These are phyloP conservation scores for Pelecanus crispus DNA, from an alignment of 2,113 vertebrate genomes.

Conservation along the genomic window DNA sequence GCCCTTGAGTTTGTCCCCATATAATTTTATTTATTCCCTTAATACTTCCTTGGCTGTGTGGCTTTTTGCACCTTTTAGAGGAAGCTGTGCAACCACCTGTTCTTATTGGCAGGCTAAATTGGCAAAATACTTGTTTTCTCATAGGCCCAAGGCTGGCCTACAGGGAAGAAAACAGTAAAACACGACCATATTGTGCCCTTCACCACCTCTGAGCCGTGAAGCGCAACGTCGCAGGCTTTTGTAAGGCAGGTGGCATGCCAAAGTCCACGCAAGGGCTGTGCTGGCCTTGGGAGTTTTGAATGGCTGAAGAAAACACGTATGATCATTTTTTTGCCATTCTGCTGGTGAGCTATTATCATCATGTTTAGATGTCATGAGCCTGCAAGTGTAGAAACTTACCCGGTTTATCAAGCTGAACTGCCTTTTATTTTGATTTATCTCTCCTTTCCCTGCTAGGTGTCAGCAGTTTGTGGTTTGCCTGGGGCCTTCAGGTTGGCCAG, in stretches of 20 bases:
- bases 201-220: not conserved
- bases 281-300: not conserved
- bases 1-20: not conserved
- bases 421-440: constrained; percentile 14
- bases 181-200: not conserved
- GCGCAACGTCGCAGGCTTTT: accelerated
- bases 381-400: not conserved
- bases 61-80: constrained; percentile 15
- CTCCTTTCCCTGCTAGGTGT: not conserved
- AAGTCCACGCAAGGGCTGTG: not conserved
- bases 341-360: not conserved
- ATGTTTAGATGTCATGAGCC: not conserved
- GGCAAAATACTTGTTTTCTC: not conserved
- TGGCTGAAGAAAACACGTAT: not conserved
- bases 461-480: not conserved
- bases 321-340: not conserved
- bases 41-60: not conserved
- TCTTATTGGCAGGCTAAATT: not conserved
- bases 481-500: not conserved
- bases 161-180: not conserved
- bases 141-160: not conserved
- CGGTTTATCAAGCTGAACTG: constrained; percentile 5
- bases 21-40: not conserved
- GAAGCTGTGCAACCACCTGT: constrained; percentile 45
- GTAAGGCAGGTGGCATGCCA: not conserved